Conservation (phyloP, 2,113 vertebrate genomes). For the Alosa alosa region DNA sequence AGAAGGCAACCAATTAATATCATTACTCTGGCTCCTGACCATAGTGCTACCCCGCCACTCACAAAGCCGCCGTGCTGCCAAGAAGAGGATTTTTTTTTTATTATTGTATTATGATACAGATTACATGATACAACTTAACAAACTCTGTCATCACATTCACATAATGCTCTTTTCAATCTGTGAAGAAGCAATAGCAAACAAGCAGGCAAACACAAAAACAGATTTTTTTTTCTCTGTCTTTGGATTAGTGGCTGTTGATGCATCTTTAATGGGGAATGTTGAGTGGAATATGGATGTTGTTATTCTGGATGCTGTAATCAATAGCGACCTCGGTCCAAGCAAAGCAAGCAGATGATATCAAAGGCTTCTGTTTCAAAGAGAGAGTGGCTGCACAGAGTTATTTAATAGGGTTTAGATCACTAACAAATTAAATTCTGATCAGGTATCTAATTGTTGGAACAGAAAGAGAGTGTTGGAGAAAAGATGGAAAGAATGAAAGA, state of each 20-base stretch:
- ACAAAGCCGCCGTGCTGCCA: background rate
- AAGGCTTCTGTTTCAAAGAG: background rate
- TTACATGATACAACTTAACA: background rate
- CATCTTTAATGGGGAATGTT: background rate
- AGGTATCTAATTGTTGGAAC: background rate
- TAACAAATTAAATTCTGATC: background rate
- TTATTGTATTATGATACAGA: too few species aligned
- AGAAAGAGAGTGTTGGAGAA: background rate
- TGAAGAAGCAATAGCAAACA: background rate
- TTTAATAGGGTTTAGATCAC: background rate
- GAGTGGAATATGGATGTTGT: conserved; percentile 6
- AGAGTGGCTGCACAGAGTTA: background rate
- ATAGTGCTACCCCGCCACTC: background rate
- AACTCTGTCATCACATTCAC: background rate
- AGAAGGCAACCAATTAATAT: conserved; percentile 32
- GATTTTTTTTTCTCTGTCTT: background rate
- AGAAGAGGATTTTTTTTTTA: too few species aligned
- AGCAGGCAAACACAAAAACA: background rate
- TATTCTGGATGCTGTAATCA: background rate
- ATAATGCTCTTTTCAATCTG: background rate
- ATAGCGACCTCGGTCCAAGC: background rate
- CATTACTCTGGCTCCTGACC: conserved; percentile 18
- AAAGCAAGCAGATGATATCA: background rate
- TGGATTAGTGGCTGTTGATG: background rate
- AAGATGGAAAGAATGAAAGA: background rate